A percentile compares a stretch with the other conserved stretches of the same genome.
Conservation (phyloP, 2,888 invertebrate species). For the Ichneumon xanthorius region DNA sequence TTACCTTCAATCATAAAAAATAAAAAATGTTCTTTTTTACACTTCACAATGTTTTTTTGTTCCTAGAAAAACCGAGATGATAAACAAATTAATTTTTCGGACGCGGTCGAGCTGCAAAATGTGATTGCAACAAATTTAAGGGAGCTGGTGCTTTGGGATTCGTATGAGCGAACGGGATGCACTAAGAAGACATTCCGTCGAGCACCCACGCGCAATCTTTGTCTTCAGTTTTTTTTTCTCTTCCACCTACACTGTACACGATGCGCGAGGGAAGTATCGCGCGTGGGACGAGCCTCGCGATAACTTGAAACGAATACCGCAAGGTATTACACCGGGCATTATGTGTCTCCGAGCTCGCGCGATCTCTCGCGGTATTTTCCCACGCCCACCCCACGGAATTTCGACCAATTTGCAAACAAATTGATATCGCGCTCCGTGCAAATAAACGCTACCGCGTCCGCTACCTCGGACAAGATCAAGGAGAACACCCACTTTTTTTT, state of each 20-base stretch:
- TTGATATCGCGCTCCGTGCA: constrained; percentile 35
- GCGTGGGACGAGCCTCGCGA: constrained; percentile 47
- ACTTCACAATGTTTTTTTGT: no score
- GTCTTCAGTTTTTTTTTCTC: constrained; percentile 1
- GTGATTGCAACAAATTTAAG: no score
- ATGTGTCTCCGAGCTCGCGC: constrained; percentile 8
- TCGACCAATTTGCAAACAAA: constrained; percentile 37
- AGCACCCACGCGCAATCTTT: constrained; percentile 38
- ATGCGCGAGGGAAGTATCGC: constrained; percentile 21
- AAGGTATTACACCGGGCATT: constrained; percentile 27
- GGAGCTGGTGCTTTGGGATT: neutral
- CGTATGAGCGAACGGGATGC: neutral
- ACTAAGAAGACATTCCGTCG: constrained; percentile 1
- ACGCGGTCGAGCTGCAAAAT: neutral
- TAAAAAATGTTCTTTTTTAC: no score
- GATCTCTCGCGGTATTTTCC: constrained; percentile 25
- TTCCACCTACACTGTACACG: constrained; percentile 25
- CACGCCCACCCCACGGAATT: constrained; percentile 46
- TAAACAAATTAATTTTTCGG: neutral
- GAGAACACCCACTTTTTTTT: constrained; percentile 19
- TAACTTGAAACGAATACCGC: constrained; percentile 47
- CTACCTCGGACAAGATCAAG: constrained; percentile 25
- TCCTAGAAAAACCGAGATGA: no score
- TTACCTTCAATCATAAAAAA: no score
- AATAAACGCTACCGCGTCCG: constrained; percentile 25